Percentiles rank a stretch among this genome's conserved stretches.
These are phyloP conservation scores for Amphilophus citrinellus DNA, from an alignment of 2,113 vertebrate species.

Conservation along the genomic window DNA sequence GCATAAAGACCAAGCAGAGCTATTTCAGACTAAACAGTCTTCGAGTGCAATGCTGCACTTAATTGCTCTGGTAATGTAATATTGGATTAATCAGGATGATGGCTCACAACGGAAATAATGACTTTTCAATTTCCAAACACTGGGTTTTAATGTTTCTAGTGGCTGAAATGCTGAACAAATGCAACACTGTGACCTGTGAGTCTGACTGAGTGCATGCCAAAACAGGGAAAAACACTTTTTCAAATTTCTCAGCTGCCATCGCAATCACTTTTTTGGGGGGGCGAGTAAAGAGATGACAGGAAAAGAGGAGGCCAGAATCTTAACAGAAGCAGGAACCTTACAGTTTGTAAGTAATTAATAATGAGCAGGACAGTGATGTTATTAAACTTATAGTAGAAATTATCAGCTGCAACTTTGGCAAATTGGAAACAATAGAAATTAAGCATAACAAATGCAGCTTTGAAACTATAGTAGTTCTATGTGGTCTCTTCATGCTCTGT, in stretches of 20 bases:
- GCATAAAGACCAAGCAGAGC: background rate
- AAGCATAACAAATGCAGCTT: background rate
- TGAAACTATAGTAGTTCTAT: background rate
- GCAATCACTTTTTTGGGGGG: background rate
- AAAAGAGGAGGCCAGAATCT: background rate
- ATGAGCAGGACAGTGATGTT: background rate
- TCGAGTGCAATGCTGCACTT: background rate
- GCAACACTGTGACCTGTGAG: slow-evolving; percentile 3
- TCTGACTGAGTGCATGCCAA: background rate
- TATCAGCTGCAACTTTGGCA: background rate
- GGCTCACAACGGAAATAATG: background rate
- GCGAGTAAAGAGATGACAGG: background rate
- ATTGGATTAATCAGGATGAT: slow-evolving; percentile 8
- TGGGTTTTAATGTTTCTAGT: slow-evolving; percentile 6
- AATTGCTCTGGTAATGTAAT: slow-evolving; percentile 6
- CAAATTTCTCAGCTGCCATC: no score
- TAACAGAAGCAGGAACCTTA: background rate
- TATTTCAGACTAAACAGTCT: background rate
- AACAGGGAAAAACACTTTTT: background rate
- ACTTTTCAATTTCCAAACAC: slow-evolving; percentile 7
- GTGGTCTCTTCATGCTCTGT: background rate
- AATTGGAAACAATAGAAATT: background rate
- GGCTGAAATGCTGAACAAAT: background rate
- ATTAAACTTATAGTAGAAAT: background rate
- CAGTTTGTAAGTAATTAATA: background rate